Conservation (phyloP, 35 echinoderm and acorn worm genomes). For the Strongylocentrotus purpuratus region DNA sequence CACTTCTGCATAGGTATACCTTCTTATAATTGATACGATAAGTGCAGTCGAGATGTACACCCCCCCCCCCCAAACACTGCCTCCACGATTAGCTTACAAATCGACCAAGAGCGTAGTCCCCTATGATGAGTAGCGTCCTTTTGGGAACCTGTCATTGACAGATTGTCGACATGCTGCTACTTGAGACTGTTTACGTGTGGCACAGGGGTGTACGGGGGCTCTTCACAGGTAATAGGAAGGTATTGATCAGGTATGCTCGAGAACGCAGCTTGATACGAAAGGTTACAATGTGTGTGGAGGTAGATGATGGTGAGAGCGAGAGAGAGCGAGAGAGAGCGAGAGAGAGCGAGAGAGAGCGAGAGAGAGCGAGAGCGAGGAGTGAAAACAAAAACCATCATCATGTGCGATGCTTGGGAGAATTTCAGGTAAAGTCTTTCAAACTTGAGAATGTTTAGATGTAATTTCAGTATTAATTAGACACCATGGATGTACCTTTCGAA, state of each 20-base stretch:
- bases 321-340: too few species aligned
- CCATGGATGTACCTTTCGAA: neutral
- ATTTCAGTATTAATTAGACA: neutral
- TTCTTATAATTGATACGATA: too few species aligned
- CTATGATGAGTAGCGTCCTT: neutral
- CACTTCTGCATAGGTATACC: too few species aligned
- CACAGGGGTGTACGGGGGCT: neutral
- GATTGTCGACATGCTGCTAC: neutral
- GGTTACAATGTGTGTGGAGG: neutral
- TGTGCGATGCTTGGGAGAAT: neutral
- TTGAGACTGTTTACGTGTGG: slow-evolving; percentile 5
- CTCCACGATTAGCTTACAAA: neutral
- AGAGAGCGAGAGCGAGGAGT: neutral
- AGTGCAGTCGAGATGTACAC: neutral
- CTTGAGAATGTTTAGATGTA: too few species aligned
- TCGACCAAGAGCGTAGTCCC: neutral
- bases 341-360: too few species aligned
- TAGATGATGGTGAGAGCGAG: neutral
- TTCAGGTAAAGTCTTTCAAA: neutral
- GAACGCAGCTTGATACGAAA: neutral
- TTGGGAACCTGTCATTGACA: neutral
- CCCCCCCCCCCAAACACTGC: neutral
- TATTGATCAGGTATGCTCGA: neutral
- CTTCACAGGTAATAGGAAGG: neutral
- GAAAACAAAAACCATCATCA: neutral